phyloP scores from a whole-genome alignment of 2,888 invertebrate genomes.

The Rhagium mordax region DNA sequence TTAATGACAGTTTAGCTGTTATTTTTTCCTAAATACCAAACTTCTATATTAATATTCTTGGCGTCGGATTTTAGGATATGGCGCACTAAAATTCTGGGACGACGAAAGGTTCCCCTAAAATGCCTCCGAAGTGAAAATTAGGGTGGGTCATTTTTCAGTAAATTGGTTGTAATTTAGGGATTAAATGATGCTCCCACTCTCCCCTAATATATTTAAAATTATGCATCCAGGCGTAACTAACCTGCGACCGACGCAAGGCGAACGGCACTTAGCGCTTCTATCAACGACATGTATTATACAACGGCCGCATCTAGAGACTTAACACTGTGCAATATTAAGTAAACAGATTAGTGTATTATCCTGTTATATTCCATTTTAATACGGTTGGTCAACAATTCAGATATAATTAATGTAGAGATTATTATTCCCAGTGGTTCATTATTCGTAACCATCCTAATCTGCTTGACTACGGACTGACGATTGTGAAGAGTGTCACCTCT shows the following conservation, averaged over 20 bases:
- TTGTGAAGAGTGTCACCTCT: slow-evolving; percentile 41
- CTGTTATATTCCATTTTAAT: slow-evolving; percentile 64
- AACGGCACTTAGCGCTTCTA: slow-evolving; percentile 43
- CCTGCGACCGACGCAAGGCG: slow-evolving; percentile 40
- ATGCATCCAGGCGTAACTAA: slow-evolving; percentile 43
- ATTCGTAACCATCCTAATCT: slow-evolving; percentile 50
- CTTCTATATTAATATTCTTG: neutral
- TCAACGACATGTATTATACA: slow-evolving; percentile 47
- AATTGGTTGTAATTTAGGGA: slow-evolving; percentile 22
- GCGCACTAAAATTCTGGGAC: slow-evolving; percentile 7
- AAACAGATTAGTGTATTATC: slow-evolving; percentile 67
- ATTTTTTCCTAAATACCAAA: too few relatives aligned
- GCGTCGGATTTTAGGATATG: neutral
- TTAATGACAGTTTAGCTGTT: too few relatives aligned
- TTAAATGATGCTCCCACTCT: neutral
- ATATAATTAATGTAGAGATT: slow-evolving; percentile 66
- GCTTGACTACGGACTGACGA: slow-evolving; percentile 15
- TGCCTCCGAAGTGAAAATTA: slow-evolving; percentile 10
- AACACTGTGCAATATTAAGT: slow-evolving; percentile 64
- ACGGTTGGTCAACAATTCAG: slow-evolving; percentile 66
- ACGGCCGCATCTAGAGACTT: slow-evolving; percentile 54
- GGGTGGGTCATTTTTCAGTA: slow-evolving; percentile 20
- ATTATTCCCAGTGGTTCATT: slow-evolving; percentile 62
- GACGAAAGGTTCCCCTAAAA: slow-evolving; percentile 6
- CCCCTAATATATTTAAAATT: slow-evolving; percentile 41